Conservation (phyloP, 2,113 vertebrate species). For the Hemichromis elongatus region DNA sequence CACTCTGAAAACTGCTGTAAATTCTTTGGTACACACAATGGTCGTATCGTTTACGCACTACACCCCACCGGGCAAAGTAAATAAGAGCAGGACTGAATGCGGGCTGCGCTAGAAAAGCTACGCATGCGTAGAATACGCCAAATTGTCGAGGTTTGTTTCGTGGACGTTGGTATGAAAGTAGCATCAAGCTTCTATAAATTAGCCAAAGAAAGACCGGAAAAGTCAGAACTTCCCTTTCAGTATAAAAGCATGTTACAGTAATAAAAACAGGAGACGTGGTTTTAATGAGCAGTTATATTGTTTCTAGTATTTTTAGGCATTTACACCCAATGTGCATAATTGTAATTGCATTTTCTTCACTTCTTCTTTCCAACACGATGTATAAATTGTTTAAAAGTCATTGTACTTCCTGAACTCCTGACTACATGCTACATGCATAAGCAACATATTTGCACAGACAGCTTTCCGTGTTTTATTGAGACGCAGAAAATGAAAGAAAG, state of each 20-base stretch:
- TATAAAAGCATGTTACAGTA: neutral
- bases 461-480: neutral
- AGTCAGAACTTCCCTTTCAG: neutral
- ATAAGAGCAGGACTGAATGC: neutral
- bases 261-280: neutral
- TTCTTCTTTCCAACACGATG: too few species aligned
- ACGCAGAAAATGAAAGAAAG: neutral
- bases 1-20: neutral
- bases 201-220: neutral
- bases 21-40: neutral
- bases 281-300: neutral
- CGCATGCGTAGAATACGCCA: conserved; percentile 61
- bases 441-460: too few species aligned
- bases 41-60: neutral
- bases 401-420: too few species aligned
- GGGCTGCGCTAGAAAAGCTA: conserved; percentile 9
- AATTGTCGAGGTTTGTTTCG: conserved; percentile 46
- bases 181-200: neutral
- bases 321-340: too few species aligned
- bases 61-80: neutral
- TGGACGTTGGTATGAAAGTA: conserved; percentile 1
- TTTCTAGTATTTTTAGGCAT: neutral
- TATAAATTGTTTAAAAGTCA: too few species aligned
- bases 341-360: too few species aligned
- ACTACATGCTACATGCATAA: neutral